A percentile compares a stretch with the other conserved stretches of the same genome.
Conservation (phyloP, 2,888 invertebrate genomes). For the Podotricha telesiphe region DNA sequence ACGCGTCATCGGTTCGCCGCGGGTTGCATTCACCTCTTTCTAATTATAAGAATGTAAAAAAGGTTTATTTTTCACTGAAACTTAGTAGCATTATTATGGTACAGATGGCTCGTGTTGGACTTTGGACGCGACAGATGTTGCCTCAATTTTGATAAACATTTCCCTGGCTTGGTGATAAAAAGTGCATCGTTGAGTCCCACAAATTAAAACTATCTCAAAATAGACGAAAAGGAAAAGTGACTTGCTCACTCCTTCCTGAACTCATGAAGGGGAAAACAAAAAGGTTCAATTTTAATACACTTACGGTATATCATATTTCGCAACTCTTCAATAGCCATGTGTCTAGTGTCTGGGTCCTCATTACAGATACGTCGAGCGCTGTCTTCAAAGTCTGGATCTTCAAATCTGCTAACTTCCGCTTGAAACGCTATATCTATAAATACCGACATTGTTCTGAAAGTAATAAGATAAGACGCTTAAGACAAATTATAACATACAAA, state of each 20-base stretch:
- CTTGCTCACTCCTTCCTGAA: no score
- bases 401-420: constrained; percentile 73
- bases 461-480: background rate
- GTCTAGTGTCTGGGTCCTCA: constrained; percentile 66
- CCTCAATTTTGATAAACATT: no score
- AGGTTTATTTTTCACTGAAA: background rate
- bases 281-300: constrained; percentile 26
- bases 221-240: no score
- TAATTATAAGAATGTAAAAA: constrained; percentile 43
- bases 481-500: no score
- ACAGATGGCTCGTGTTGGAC: no score
- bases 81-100: background rate
- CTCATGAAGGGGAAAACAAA: no score
- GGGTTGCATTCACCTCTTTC: constrained; percentile 70
- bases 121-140: no score
- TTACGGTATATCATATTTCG: constrained; percentile 73
- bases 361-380: constrained; percentile 67
- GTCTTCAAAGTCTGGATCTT: constrained; percentile 74
- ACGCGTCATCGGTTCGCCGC: constrained; percentile 71
- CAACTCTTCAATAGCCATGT: constrained; percentile 66
- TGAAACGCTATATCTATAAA: constrained; percentile 74
- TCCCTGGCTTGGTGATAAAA: no score
- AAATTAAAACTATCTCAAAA: no score
- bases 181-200: no score
- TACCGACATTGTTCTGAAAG: constrained; percentile 53